A percentile compares a stretch with the other conserved stretches of the same genome.
Conservation (phyloP, 2,113 vertebrate species). For the Charadrius vociferus region DNA sequence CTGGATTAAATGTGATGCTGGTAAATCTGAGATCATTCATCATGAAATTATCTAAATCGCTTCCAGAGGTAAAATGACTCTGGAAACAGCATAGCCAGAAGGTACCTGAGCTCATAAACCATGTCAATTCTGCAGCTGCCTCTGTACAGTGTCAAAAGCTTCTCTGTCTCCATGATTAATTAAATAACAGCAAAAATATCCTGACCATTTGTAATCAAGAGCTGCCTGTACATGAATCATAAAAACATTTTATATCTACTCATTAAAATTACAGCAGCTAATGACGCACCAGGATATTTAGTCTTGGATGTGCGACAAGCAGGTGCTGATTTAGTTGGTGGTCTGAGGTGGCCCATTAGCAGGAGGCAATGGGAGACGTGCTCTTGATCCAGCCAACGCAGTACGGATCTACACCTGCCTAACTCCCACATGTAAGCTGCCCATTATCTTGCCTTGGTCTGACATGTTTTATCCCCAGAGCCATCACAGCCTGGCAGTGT, state of each 20-base stretch:
- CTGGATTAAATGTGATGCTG: neutral
- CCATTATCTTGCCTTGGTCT: neutral
- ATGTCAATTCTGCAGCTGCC: neutral
- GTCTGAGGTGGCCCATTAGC: neutral
- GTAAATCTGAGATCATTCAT: neutral
- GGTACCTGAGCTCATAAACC: neutral
- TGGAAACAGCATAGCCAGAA: neutral
- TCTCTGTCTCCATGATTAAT: neutral
- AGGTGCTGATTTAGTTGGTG: neutral
- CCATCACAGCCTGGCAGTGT: neutral
- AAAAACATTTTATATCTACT: neutral
- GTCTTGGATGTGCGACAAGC: neutral
- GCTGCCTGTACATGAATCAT: neutral
- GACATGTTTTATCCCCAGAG: neutral
- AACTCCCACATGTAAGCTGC: neutral
- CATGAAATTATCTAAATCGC: neutral
- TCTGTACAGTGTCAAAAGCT: neutral
- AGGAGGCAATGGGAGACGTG: neutral
- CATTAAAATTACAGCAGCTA: neutral
- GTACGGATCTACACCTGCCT: neutral
- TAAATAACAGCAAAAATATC: neutral
- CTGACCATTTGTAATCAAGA: neutral
- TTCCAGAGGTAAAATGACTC: neutral
- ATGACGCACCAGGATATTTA: neutral
- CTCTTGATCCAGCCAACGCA: neutral